phyloP scores from a whole-genome alignment of 2,113 vertebrate genomes.

The Phycodurus eques region DNA sequence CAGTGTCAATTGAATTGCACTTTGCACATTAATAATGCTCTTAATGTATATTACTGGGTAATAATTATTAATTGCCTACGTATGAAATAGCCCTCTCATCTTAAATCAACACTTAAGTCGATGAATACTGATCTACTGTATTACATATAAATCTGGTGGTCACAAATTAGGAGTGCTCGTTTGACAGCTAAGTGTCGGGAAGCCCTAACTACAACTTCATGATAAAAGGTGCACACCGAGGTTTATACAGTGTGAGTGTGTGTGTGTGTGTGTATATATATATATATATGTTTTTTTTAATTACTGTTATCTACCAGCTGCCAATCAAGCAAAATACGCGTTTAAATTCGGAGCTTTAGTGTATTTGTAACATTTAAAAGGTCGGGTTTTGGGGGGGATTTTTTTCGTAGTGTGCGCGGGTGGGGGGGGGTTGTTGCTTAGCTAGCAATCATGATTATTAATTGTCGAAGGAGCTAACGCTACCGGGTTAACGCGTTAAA shows the following conservation, averaged over 20 bases:
- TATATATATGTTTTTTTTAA: neutral
- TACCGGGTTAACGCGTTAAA: neutral
- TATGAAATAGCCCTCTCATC: neutral
- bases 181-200: slow-evolving; percentile 30
- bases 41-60: neutral
- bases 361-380: neutral
- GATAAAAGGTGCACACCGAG: neutral
- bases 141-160: neutral
- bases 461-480: slow-evolving; percentile 15
- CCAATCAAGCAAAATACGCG: neutral
- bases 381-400: neutral
- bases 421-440: slow-evolving; percentile 37
- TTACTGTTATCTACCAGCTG: neutral
- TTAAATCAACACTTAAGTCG: neutral
- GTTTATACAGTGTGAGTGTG: too few species aligned
- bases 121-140: neutral
- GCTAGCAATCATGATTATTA: slow-evolving; percentile 13
- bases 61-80: neutral
- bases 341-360: neutral
- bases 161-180: slow-evolving; percentile 13
- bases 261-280: too few species aligned
- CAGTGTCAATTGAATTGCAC: neutral
- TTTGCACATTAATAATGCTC: neutral
- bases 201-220: neutral
- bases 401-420: neutral